A percentile compares a stretch with the other conserved stretches of the same genome.
Evolutionary conservation across 2,888 invertebrate genomes (phyloP).

Genomic region (Platycnemis pennipes): DNA sequence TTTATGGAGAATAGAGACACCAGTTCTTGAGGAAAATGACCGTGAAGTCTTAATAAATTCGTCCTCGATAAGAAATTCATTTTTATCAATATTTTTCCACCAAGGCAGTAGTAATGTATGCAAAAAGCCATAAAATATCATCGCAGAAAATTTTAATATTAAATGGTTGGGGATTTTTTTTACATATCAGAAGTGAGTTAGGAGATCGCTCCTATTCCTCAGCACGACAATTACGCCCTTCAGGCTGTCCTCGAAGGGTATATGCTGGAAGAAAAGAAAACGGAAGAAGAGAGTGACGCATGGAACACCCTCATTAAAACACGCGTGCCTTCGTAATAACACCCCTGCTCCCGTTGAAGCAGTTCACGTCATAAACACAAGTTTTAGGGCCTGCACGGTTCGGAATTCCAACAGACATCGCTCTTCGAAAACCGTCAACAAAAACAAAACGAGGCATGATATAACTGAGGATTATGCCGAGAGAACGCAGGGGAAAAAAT

Average conservation of each 20-base stretch:
- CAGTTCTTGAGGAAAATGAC: too few species aligned
- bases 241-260: constrained; percentile 3
- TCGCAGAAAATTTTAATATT: not conserved
- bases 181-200: too few species aligned
- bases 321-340: not conserved
- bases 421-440: constrained; percentile 13
- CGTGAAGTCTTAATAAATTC: too few species aligned
- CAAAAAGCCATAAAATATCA: too few species aligned
- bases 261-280: not conserved
- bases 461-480: constrained; percentile 22
- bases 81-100: too few species aligned
- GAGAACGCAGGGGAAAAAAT: not conserved
- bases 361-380: not conserved
- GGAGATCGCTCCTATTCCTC: not conserved
- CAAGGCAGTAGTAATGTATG: too few species aligned
- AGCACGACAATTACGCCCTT: not conserved
- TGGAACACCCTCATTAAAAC: not conserved
- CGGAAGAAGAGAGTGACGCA: not conserved
- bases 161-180: not conserved
- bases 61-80: too few species aligned
- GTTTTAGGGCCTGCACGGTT: not conserved
- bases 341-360: not conserved
- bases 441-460: not conserved
- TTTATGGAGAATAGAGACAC: too few species aligned
- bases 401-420: not conserved